Evolutionary conservation across 2,113 vertebrate species (phyloP).

Genomic region (Gallinago undulata): DNA sequence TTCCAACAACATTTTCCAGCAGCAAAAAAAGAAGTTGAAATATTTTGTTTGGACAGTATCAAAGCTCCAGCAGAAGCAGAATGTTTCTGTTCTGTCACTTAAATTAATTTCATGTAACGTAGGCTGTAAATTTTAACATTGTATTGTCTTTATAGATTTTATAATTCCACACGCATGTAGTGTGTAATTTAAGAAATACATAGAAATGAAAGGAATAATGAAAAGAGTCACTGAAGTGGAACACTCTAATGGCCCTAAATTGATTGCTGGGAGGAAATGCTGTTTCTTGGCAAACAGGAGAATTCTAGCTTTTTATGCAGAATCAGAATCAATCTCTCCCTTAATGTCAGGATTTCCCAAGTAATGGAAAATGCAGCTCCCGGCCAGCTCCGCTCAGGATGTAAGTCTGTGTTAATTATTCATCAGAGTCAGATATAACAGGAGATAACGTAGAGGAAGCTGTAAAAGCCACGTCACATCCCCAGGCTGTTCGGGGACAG

Average conservation of each 20-base stretch:
- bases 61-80: not conserved
- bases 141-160: not conserved
- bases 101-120: not conserved
- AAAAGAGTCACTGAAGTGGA: not conserved
- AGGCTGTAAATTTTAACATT: not conserved
- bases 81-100: not conserved
- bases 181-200: not conserved
- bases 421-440: not conserved
- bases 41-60: conserved; percentile 26
- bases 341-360: not conserved
- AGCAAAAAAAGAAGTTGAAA: not conserved
- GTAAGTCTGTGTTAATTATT: not conserved
- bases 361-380: not conserved
- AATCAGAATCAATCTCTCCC: not conserved
- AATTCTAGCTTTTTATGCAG: not conserved
- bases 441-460: not conserved
- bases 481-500: not conserved
- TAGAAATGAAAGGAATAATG: not conserved
- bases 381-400: not conserved
- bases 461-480: not conserved
- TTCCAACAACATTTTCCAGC: conserved; percentile 7
- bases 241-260: not conserved
- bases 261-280: not conserved
- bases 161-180: rapidly evolving
- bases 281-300: not conserved